Evolutionary conservation across 2,888 invertebrate genomes (phyloP), one percentile per base, ranked within the genome.

Genomic region (Lasioglossum figueresi): DNA sequence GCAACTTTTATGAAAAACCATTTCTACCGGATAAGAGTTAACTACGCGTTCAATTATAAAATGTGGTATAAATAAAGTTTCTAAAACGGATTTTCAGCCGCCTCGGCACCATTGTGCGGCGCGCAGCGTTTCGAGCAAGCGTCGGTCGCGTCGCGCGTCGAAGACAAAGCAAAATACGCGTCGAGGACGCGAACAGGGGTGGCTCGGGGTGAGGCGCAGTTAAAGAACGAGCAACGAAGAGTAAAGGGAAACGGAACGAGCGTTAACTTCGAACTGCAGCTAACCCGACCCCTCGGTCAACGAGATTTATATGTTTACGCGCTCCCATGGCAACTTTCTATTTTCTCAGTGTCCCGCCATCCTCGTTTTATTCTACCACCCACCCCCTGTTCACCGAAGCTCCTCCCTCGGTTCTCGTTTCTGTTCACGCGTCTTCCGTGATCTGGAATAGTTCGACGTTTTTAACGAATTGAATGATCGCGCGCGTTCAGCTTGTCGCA

Each of bases 241-340:
- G 78, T n/a, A 83, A 75, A 80, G 81, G 75, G 80, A 86, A 72
- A 79, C 86, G 87, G 83, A 86, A 89, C 85, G 88, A 91, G 89
- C 90, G 91, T 91, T 92, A 92, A 92, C 91, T 93, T 92, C 71
- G 88, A 91, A 90, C 88, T 88, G 89, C 91, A 90, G 86, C 91
- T 83, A 90, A 88, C 88, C 66, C 74, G 68, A 12, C 45, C 76
- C 56, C 88, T 77, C 85, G 88, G 84, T 86, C 84, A 89, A 84
- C 85, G 90, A 93, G 94, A 94, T 94, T 94, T 94, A 94, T 94
- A 93, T 94, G 94, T 94, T 94, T 94, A 94, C 94, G 93, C 92
- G 94, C 90, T 93, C 88, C 93, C 92, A 92, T 92, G 91, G 94
- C 91, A 94, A 94, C 94, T 93, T 94, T 94, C 93, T 93, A 92